Evolutionary conservation across 2,888 invertebrate genomes (phyloP), one percentile per base, ranked within the genome.

Genomic region (Mesorhabditis sp.): DNA sequence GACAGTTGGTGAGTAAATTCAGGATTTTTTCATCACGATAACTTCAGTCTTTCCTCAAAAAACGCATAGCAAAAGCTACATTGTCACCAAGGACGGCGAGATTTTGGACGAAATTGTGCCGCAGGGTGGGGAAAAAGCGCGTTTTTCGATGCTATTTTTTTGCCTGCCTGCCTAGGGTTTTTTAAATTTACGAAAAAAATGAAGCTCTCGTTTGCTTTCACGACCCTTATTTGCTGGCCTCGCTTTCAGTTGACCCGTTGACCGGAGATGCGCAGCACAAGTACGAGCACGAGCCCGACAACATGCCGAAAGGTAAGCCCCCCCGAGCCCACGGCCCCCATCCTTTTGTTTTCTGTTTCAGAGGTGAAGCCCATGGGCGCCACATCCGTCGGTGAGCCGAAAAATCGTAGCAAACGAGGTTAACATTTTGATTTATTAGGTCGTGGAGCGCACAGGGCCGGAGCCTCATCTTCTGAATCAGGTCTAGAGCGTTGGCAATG

Each of bases 1-100:
- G 58, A n/a, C 58, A 50, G n/a, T 50, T n/a, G 58, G 58, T 50
- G 58, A 50, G 58, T 50, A 50, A 50, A 50, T 50, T 50, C 58
- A 10, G 7, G 10, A 50, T 10, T 50, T 50, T n/a, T n/a, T 50
- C 58, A 50, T 13, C n/a, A 13, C 58, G 10, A 13, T 50, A 50
- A n/a, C 7, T 50, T 50, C 58, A 50, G n/a, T 10, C 1, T 13
- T 50, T 2, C 58, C 58, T 2, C 58, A n/a, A 28, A 28, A 28
- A 28, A 28, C 2, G 28, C 28, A 28, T n/a, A 10, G n/a, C 58
- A 50, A 50, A n/a, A 50, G 58, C 58, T 50, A 50, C 58, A 50
- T 50, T 13, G 58, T 50, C 7, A 50, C 58, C 10, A 50, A 50
- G n/a, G n/a, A 50, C n/a, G 58, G 58, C 10, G 58, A 13, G 58